phyloP scores from a whole-genome alignment of 1,140 invertebrate genomes.

The Ips nitidus region DNA sequence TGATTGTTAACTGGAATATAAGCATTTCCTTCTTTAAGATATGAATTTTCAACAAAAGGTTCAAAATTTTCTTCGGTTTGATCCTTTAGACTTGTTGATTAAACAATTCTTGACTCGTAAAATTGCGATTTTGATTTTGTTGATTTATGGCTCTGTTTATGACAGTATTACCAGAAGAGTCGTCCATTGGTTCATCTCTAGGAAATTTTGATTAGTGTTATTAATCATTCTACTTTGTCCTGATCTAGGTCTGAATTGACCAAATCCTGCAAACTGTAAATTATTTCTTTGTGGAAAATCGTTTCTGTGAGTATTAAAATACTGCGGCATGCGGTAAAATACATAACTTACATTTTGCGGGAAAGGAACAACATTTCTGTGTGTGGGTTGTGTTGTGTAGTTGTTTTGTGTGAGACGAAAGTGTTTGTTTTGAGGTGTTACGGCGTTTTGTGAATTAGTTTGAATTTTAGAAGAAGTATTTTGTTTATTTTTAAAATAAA shows the following conservation, averaged over 20 bases:
- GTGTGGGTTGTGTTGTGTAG: neutral
- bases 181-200: slow-evolving; percentile 3
- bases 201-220: neutral
- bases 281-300: neutral
- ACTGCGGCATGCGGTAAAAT: neutral
- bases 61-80: neutral
- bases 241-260: neutral
- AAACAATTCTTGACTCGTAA: slow-evolving; percentile 1
- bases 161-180: neutral
- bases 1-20: neutral
- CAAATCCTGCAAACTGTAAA: neutral
- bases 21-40: neutral
- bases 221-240: slow-evolving; percentile 3
- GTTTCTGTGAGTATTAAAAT: neutral
- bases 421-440: neutral
- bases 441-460: neutral
- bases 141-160: neutral
- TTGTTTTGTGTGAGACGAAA: neutral
- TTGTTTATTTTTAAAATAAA: slow-evolving; percentile 17
- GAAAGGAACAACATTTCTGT: neutral
- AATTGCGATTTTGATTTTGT: neutral
- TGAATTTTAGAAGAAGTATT: too few species aligned
- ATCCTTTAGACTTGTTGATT: neutral
- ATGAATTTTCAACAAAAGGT: neutral
- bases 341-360: neutral